Base-by-base conservation (phyloP, 1,140 invertebrate species). In the Copidosoma floridanum region DNA sequence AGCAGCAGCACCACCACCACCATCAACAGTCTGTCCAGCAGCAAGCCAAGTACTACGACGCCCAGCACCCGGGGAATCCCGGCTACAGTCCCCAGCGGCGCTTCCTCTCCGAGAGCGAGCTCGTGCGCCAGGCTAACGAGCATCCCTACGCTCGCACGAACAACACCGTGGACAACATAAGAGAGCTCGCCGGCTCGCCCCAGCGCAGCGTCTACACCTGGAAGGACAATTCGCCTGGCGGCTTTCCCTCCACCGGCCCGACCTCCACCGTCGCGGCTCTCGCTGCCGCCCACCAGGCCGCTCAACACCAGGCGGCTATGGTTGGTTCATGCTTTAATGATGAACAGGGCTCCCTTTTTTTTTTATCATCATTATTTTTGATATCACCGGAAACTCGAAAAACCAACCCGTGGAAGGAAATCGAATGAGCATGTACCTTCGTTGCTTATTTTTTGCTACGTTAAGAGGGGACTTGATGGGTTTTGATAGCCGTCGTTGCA, bases 71-170 rank as follows among this genome's bases (percentile, higher is more conserved):
- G 70, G 50, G 66, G 48, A 67, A 65, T 21, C 69, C 69, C 3
- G 71, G 68, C 20, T 81, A 80, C 68, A 89, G 88, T 74, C 91
- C 91, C 3, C 91, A 93, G 75, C 83, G 92, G 1, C 86, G 91
- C 48, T 93, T 94, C 76, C 84, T 93, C 26, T 92, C 90, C 11
- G 92, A 94, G 74, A 90, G 91, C 53, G 91, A 93, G 76, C 79
- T 93, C 60, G 85, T 92, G 47, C 84, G 89, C n/a, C 88, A 89
- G 67, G 83, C 82, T 32, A 78, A 77, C 32, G 82, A 81, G 18
- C 82, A 82, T 44, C 73, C 76, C 7, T 83, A 82, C 51, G 73
- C 81, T 8, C 71, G 82, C 14, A 81, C 80, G 3, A 83, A 82
- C 62, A 83, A 83, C 59, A 83, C 82, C 5, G 83, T 83, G 14